Conservation (phyloP, 2,797 vertebrate species). For the Nannoperca australis region DNA sequence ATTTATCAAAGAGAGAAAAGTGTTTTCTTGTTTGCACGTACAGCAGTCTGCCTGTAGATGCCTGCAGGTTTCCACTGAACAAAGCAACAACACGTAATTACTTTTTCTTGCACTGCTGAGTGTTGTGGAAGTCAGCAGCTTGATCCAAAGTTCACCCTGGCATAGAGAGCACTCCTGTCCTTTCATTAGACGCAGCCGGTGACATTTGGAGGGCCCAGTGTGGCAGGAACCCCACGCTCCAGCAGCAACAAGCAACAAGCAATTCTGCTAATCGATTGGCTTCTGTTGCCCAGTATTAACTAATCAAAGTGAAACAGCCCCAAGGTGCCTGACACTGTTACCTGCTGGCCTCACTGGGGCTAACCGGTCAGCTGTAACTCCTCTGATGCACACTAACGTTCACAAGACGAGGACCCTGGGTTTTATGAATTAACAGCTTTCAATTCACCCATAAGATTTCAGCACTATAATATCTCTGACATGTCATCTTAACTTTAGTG, state of each 20-base stretch:
- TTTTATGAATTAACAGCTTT: conserved; percentile 19
- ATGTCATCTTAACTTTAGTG: not conserved
- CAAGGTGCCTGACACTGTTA: conserved; percentile 33
- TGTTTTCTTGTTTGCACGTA: not conserved
- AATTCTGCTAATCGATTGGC: conserved; percentile 69
- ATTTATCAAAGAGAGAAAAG: not conserved
- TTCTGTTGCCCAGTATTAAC: conserved; percentile 71
- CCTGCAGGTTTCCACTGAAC: conserved; percentile 24
- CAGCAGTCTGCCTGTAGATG: not conserved
- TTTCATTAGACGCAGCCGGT: conserved; percentile 61
- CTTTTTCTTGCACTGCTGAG: conserved; percentile 25
- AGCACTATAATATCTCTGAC: not conserved
- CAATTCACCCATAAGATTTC: not conserved
- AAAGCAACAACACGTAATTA: conserved; percentile 1
- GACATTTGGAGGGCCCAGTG: conserved; percentile 65
- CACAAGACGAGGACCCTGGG: not conserved
- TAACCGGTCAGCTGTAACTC: conserved; percentile 47
- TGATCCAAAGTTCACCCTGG: conserved; percentile 58
- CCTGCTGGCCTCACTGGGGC: conserved; percentile 23
- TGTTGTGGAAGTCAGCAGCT: conserved; percentile 41
- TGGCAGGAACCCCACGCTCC: conserved; percentile 59
- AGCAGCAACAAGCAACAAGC: conserved; percentile 70
- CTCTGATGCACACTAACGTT: conserved; percentile 35
- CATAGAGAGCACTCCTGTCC: conserved; percentile 26
- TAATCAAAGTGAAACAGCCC: conserved; percentile 65